A percentile compares a stretch with the other conserved stretches of the same genome.
phyloP scores from a whole-genome alignment of 2,888 invertebrate genomes.

The Orthosia gothica region DNA sequence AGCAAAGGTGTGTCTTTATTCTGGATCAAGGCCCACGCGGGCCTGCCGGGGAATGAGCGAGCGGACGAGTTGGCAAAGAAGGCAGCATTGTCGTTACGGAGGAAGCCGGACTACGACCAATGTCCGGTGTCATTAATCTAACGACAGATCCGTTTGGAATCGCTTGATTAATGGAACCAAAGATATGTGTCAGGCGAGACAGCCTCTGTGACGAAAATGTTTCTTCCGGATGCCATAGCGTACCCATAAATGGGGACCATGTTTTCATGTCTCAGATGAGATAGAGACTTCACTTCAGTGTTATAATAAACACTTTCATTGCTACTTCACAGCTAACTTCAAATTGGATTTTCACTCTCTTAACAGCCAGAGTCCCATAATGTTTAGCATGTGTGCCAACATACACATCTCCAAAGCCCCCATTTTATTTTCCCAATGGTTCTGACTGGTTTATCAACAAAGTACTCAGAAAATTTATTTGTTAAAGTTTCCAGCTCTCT shows the following conservation, averaged over 20 bases:
- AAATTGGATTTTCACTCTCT: conserved; percentile 82
- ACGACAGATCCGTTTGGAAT: too few species aligned
- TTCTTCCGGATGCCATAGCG: too few species aligned
- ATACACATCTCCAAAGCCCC: conserved; percentile 94
- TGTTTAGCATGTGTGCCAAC: conserved; percentile 87
- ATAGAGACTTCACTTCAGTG: conserved; percentile 92
- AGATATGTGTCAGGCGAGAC: too few species aligned
- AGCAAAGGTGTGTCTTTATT: too few species aligned
- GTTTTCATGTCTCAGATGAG: conserved; percentile 93
- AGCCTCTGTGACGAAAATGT: too few species aligned
- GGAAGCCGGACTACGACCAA: too few species aligned
- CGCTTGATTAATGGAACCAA: too few species aligned
- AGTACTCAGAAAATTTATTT: conserved; percentile 88
- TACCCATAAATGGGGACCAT: conserved; percentile 94
- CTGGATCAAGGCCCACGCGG: too few species aligned
- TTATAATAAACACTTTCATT: conserved; percentile 92
- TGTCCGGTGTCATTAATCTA: too few species aligned
- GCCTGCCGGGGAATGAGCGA: too few species aligned
- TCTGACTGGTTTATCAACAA: conserved; percentile 72
- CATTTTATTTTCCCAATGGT: conserved; percentile 90
- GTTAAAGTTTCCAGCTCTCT: conserved; percentile 88
- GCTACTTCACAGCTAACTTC: conserved; percentile 79
- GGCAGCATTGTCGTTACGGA: too few species aligned
- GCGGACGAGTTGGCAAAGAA: too few species aligned
- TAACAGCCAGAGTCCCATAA: conserved; percentile 92